Evolutionary conservation across 2,113 vertebrate genomes (phyloP), one percentile per base, ranked within the genome.

Genomic region (Tupaia tana): DNA sequence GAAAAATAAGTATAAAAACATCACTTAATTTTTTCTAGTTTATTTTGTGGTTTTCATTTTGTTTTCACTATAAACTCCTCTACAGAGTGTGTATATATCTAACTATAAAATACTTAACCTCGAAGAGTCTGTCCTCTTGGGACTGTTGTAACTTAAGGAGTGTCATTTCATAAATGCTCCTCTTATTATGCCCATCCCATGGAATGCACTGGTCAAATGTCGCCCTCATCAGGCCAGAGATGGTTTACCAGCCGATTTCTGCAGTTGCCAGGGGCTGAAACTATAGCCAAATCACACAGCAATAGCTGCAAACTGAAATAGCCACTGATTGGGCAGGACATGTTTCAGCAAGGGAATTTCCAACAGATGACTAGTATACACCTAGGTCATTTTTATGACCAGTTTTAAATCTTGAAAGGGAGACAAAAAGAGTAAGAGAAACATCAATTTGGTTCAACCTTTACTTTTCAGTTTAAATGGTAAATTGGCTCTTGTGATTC

Each of bases 191-290:
- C 16, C 43, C 67, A 13, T 81, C 11, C 22, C 13, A 3, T 14
- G 89, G 31, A 89, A 66, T 89, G 88, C 88, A 75, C 64, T 89
- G 90, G 92, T 94, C 92, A 95, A 82, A 92, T 70, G 29, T 96
- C 95, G 93, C 95, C 96, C 96, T 96, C 97, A 77, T 91, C 86
- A 95, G 92, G 89, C 82, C 88, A 80, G 54, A 75, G 79, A 58
- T 56, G 66, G 81, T 89, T 93, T 90, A 75, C 61, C 61, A 93
- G 83, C 0, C 12, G 79, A 83, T 90, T 87, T 94, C 67, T 92
- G 34, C 61, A 56, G 4, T 74, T 84, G 11, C 31, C 18, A 12
- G 4, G 7, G 54, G 19, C 66, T 95, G 70, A 86, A 85, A 82
- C 61, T 63, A 59, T 18, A 4, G 16, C 56, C 7, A 25, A 80